Base-by-base conservation (phyloP, 2,113 vertebrate genomes). In the Cololabis saira region DNA sequence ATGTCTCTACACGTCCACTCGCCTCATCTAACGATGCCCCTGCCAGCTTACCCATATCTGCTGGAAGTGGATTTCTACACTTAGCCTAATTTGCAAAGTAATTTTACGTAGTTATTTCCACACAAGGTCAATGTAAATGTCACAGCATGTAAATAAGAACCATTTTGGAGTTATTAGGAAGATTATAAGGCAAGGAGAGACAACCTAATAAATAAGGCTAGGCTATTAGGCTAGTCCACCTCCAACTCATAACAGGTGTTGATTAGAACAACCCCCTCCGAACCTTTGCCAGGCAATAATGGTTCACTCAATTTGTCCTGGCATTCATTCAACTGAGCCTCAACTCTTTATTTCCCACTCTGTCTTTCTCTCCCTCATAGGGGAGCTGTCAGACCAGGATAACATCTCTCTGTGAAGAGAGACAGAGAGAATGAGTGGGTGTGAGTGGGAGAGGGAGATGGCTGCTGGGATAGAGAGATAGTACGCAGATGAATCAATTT, bases 341-440 rank as follows among this genome's bases (percentile, higher is more conserved):
- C 67, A 33, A 47, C 60, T 78, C 66, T 76, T 67, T 71, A 56
- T 58, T 71, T 76, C 49, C 56, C 49, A 67, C 55, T 71, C 70
- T 61, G 59, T 68, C 57, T 50, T 54, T 57, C 56, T 61, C 63
- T 79, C 75, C 41, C 77, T 83, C 82, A 71, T 61, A 64, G 64
- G 80, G 80, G 80, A 83, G 74, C 82, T 89, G 80, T 85, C 82
- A 80, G 74, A 82, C 78, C 78, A 78, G 73, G 71, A 85, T 83
- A 80, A 80, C 80, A 74, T 83, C 62, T 87, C 74, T 43, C 43
- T 61, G 73, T 76, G 68, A 68, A 30, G 55, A 64, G 47, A 76
- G 62, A 45, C 60, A 42, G 56, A 64, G 62, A 13, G 61, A 57
- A 43, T 5, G 84, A 67, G 80, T 30, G 67, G 51, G 69, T 51